phyloP scores from a whole-genome alignment of 92 coral and sea anemone species.

The Palythoa grandiflora region DNA sequence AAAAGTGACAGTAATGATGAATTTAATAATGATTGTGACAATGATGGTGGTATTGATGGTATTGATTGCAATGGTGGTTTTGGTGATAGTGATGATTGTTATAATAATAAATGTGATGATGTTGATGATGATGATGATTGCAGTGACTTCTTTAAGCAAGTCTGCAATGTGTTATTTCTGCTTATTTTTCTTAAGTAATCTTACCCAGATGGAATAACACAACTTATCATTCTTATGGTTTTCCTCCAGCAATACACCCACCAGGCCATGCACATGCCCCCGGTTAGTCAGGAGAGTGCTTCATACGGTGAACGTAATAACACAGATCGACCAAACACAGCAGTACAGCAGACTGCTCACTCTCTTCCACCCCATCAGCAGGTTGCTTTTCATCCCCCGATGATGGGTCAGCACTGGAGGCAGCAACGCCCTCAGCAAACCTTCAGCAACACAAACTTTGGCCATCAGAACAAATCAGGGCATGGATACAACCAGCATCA shows the following conservation, averaged over 20 bases:
- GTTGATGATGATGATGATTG: too few species aligned
- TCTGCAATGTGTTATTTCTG: too few species aligned
- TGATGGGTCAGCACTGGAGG: slow-evolving; percentile 28
- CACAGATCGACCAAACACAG: slow-evolving; percentile 7
- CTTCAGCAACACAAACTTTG: slow-evolving; percentile 21
- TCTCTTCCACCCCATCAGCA: slow-evolving; percentile 29
- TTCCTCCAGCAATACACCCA: slow-evolving; percentile 17
- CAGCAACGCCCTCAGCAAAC: slow-evolving; percentile 18
- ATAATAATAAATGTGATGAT: too few species aligned
- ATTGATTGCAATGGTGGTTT: too few species aligned
- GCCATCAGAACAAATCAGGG: slow-evolving; percentile 32
- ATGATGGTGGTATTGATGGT: too few species aligned
- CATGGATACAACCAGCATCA: slow-evolving; percentile 38
- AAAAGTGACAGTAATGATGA: too few species aligned
- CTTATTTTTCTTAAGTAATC: too few species aligned
- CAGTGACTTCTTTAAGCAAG: too few species aligned
- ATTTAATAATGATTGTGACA: too few species aligned
- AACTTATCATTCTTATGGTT: slow-evolving; percentile 1
- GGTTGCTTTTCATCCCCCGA: slow-evolving; percentile 14
- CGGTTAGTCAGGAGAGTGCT: slow-evolving; percentile 33
- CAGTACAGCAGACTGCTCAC: slow-evolving; percentile 39
- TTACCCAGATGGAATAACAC: too few species aligned
- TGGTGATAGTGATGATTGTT: too few species aligned
- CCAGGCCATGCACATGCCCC: slow-evolving; percentile 40
- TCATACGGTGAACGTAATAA: slow-evolving; percentile 21